phyloP scores from a whole-genome alignment of 2,797 vertebrate species.

The Steatocranus sp. region DNA sequence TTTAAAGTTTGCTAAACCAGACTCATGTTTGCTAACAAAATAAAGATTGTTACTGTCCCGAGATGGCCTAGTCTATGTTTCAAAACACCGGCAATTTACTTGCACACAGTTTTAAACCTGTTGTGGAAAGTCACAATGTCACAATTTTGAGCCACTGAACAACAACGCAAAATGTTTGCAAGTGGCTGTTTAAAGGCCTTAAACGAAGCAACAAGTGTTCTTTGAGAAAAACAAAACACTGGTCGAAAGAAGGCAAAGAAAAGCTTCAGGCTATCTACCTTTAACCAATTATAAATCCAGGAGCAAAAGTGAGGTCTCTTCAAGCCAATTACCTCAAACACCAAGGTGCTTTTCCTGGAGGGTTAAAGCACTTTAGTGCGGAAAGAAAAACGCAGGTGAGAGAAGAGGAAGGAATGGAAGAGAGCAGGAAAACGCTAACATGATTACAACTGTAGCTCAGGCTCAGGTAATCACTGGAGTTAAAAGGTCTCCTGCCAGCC shows the following conservation, averaged over 20 bases:
- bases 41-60: not conserved
- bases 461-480: constrained; percentile 58
- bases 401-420: constrained; percentile 1
- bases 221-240: not conserved
- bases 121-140: too few relatives aligned
- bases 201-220: not conserved
- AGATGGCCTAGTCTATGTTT: not conserved
- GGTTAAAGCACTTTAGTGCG: constrained; percentile 11
- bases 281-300: constrained; percentile 10
- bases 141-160: not conserved
- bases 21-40: not conserved
- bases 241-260: not conserved
- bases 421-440: constrained; percentile 40
- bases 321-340: constrained; percentile 31
- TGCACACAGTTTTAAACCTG: not conserved
- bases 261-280: not conserved
- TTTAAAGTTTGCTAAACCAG: not conserved
- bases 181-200: not conserved
- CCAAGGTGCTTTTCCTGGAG: constrained; percentile 2
- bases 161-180: not conserved
- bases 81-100: not conserved
- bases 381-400: not conserved
- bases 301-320: constrained; percentile 26
- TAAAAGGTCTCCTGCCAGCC: constrained; percentile 62
- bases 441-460: constrained; percentile 44